Evolutionary conservation across 2,888 invertebrate species (phyloP).

Genomic region (Agrotis exclamationis): DNA sequence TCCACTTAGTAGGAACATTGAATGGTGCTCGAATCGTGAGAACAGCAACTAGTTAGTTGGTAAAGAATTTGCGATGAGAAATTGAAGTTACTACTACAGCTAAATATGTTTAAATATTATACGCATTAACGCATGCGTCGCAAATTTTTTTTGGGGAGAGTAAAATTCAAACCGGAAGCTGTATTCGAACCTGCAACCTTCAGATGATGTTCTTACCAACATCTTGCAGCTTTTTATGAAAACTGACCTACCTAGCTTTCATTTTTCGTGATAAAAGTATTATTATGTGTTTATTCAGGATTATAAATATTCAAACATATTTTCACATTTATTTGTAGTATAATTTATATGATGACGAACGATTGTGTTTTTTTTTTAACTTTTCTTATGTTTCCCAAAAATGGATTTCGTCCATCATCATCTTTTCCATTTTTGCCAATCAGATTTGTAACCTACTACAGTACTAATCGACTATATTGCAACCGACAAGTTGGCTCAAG

Average conservation of each 20-base stretch:
- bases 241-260: background rate
- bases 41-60: background rate
- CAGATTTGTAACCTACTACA: background rate
- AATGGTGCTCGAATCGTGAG: slow-evolving; percentile 10
- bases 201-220: no score
- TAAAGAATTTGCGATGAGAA: background rate
- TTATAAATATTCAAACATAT: background rate
- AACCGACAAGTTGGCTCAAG: no score
- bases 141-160: no score
- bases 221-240: background rate
- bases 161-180: no score
- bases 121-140: no score
- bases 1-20: background rate
- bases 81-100: background rate
- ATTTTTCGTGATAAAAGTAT: background rate
- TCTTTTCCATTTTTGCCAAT: background rate
- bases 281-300: background rate
- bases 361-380: background rate
- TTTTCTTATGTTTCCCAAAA: background rate
- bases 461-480: no score
- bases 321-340: background rate
- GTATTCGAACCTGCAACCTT: no score
- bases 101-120: no score
- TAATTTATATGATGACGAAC: background rate
- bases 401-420: background rate